Percentiles rank a stretch among this genome's conserved stretches.
Conservation (phyloP, 2,888 invertebrate species). For the Eupithecia subfuscata region DNA sequence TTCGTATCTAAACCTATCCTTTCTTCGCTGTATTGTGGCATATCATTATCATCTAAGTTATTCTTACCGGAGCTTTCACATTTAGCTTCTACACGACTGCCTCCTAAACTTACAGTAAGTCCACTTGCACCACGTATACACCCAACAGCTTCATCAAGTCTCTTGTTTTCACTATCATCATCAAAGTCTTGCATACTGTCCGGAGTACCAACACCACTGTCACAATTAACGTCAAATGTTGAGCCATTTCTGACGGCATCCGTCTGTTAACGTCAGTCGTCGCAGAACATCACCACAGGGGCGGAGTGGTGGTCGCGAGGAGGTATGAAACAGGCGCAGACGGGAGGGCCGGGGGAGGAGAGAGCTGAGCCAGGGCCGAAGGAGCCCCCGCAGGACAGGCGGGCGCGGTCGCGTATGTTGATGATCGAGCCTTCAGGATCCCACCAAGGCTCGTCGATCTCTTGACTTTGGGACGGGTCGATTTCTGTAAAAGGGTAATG, state of each 20-base stretch:
- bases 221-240: slow-evolving; percentile 25
- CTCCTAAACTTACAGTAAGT: neutral
- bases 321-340: slow-evolving; percentile 76
- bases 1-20: neutral
- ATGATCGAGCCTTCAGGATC: slow-evolving; percentile 63
- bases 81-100: neutral
- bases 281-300: slow-evolving; percentile 85
- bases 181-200: slow-evolving; percentile 11
- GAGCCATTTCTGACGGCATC: slow-evolving; percentile 14
- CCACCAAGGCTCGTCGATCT: slow-evolving; percentile 62
- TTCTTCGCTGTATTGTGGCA: neutral
- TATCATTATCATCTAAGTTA: neutral
- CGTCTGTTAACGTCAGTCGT: slow-evolving; percentile 76
- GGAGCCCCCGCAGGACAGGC: slow-evolving; percentile 73
- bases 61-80: neutral
- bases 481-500: slow-evolving; percentile 54
- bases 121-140: too few relatives aligned
- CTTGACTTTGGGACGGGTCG: slow-evolving; percentile 56
- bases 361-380: slow-evolving; percentile 73
- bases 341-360: slow-evolving; percentile 75
- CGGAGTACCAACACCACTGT: neutral
- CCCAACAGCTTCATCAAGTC: neutral
- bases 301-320: slow-evolving; percentile 83
- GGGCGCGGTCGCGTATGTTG: slow-evolving; percentile 72
- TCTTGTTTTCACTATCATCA: neutral